phyloP scores from a whole-genome alignment of 2,797 vertebrate species.

The Sphenodon punctatus region DNA sequence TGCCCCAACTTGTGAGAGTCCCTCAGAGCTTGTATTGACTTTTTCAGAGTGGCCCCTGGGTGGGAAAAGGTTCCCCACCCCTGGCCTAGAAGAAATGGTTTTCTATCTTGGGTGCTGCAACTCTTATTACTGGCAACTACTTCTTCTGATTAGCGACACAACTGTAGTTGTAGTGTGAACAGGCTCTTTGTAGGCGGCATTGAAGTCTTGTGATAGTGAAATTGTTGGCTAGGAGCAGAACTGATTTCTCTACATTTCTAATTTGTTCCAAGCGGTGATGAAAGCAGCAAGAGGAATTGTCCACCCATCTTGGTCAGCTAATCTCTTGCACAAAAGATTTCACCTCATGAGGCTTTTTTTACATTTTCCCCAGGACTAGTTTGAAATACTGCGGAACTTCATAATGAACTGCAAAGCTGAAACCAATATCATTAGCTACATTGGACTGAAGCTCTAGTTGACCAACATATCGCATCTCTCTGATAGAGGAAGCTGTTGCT shows the following conservation, averaged over 20 bases:
- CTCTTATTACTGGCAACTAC: neutral
- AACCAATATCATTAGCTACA: neutral
- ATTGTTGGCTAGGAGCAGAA: neutral
- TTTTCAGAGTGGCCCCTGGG: no score
- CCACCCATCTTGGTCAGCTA: neutral
- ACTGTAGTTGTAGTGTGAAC: neutral
- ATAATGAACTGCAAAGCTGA: neutral
- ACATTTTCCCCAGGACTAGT: neutral
- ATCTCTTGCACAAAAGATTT: neutral
- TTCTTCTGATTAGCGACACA: no score
- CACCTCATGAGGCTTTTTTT: neutral
- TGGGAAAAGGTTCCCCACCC: no score
- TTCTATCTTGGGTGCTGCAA: no score
- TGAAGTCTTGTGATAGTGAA: neutral
- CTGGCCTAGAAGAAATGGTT: no score
- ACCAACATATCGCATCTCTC: neutral
- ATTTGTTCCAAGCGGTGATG: neutral
- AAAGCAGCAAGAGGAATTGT: neutral
- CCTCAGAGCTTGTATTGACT: no score
- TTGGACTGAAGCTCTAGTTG: neutral
- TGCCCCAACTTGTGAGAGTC: no score
- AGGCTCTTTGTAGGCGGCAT: slow-evolving; percentile 9
- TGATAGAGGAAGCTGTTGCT: neutral
- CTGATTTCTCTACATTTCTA: neutral
- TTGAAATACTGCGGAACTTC: neutral